phyloP scores from a whole-genome alignment of 2,797 vertebrate species.

The Ambastaia sidthimunki region DNA sequence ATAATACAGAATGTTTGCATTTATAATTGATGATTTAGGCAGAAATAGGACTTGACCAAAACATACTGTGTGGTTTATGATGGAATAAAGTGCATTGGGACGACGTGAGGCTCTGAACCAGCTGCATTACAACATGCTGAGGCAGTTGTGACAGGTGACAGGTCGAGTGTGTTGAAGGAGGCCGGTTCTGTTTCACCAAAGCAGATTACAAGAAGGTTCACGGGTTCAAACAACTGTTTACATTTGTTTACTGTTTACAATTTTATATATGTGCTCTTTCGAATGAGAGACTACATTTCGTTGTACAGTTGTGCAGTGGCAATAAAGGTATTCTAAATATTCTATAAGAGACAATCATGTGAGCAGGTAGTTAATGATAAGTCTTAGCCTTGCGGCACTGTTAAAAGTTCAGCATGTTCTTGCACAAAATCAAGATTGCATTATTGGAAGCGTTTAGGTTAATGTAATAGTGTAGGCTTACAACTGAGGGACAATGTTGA shows the following conservation, averaged over 20 bases:
- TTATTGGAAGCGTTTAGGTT: neutral
- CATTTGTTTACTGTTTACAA: no score
- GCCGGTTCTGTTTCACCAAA: neutral
- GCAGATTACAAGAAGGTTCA: neutral
- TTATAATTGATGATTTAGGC: conserved; percentile 53
- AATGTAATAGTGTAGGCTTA: neutral
- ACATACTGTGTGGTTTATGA: neutral
- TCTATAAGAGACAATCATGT: neutral
- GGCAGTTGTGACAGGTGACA: neutral
- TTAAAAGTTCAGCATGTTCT: neutral
- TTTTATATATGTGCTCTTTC: no score
- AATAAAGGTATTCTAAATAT: no score
- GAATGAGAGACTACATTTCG: no score
- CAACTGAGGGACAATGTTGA: no score
- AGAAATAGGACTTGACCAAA: conserved; percentile 29
- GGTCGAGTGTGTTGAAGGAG: neutral
- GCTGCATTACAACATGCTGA: neutral
- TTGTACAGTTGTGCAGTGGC: no score
- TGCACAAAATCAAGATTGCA: neutral
- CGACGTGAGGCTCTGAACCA: neutral
- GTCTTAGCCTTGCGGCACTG: neutral
- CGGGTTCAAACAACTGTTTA: no score
- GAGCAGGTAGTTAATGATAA: neutral
- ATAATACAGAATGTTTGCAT: conserved; percentile 56
- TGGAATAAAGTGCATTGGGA: neutral